phyloP scores from a whole-genome alignment of 2,888 invertebrate species.

The Perdita meconis region DNA sequence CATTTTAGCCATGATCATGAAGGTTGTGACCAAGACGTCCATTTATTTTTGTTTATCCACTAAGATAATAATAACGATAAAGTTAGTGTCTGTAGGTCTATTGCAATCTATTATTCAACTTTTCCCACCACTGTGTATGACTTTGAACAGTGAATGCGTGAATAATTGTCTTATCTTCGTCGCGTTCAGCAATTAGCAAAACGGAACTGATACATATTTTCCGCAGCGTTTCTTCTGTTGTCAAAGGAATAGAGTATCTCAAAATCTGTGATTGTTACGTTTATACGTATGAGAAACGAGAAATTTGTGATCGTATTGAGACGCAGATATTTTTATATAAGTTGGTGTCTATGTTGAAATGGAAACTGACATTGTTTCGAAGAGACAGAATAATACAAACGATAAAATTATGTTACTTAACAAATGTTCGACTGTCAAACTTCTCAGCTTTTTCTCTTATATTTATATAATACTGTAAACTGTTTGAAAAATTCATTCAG shows the following conservation, averaged over 20 bases:
- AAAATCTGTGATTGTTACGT: constrained; percentile 42
- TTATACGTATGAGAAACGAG: constrained; percentile 17
- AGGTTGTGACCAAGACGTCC: constrained; percentile 35
- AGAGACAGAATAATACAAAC: constrained; percentile 15
- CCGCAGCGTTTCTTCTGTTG: neutral
- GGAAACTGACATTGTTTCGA: constrained; percentile 6
- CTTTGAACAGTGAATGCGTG: constrained; percentile 37
- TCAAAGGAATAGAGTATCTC: constrained; percentile 10
- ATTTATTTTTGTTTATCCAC: constrained; percentile 3
- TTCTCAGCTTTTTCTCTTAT: neutral
- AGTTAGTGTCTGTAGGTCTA: constrained; percentile 6
- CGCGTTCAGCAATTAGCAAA: neutral
- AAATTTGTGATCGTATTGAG: constrained; percentile 53
- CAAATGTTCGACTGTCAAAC: neutral
- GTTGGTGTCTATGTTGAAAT: constrained; percentile 43
- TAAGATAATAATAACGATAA: neutral
- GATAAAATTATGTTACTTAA: constrained; percentile 1
- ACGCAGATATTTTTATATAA: constrained; percentile 71
- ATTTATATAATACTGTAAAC: neutral
- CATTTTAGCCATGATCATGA: constrained; percentile 8
- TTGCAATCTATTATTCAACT: neutral
- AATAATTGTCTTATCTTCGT: constrained; percentile 12
- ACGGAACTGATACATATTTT: neutral
- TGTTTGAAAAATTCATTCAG: neutral
- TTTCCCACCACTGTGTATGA: constrained; percentile 32